Conservation (phyloP, 1,140 invertebrate species). For the Teleopsis dalmanni region DNA sequence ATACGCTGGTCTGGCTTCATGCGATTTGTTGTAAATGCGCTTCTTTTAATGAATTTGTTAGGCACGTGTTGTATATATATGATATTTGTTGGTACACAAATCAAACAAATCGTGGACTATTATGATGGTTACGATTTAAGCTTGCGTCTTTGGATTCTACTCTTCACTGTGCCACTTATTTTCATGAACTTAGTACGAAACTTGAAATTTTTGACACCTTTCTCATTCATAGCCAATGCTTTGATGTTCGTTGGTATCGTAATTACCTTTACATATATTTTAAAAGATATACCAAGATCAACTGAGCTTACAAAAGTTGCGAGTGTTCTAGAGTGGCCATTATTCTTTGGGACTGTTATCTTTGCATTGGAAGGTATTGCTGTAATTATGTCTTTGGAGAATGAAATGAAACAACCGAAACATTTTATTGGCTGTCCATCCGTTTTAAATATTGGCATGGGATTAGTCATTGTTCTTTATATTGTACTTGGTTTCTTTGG, state of each 20-base stretch:
- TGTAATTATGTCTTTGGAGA: constrained; percentile 87
- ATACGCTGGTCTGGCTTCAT: constrained; percentile 69
- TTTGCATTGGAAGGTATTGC: constrained; percentile 87
- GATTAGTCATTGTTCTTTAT: constrained; percentile 70
- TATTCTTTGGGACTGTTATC: constrained; percentile 87
- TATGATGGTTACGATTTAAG: constrained; percentile 53
- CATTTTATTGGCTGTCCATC: constrained; percentile 82
- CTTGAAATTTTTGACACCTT: constrained; percentile 75
- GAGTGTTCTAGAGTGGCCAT: constrained; percentile 56
- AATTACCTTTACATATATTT: constrained; percentile 80
- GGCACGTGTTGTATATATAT: constrained; percentile 99
- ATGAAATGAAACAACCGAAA: constrained; percentile 81
- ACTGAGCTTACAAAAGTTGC: constrained; percentile 51
- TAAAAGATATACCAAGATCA: constrained; percentile 62
- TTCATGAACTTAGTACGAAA: constrained; percentile 72
- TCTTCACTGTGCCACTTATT: constrained; percentile 64
- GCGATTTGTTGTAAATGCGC: constrained; percentile 73
- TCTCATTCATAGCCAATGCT: constrained; percentile 81
- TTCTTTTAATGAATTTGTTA: constrained; percentile 87
- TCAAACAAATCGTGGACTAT: constrained; percentile 67
- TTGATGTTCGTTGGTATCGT: constrained; percentile 66
- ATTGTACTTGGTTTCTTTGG: constrained; percentile 84
- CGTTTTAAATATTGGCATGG: constrained; percentile 82
- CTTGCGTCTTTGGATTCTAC: constrained; percentile 63
- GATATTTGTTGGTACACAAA: constrained; percentile 84